Conservation (phyloP, 2,888 invertebrate genomes). For the Sinohyriopsis cumingii region DNA sequence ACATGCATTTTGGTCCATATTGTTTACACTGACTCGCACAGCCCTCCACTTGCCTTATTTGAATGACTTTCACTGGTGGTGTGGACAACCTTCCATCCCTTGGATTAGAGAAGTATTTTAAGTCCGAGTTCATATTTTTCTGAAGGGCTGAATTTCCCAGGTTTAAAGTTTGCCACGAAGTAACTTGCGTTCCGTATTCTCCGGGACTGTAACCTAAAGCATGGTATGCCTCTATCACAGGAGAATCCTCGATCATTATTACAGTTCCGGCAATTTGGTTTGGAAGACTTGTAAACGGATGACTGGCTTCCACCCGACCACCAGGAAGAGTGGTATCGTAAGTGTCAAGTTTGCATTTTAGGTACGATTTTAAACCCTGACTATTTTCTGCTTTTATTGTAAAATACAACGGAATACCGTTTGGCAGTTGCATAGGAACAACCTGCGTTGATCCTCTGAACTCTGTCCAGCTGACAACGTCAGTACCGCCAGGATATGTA, state of each 20-base stretch:
- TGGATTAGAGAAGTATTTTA: slow-evolving; percentile 39
- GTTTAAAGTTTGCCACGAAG: slow-evolving; percentile 31
- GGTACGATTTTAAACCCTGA: slow-evolving; percentile 39
- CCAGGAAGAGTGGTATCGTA: slow-evolving; percentile 56
- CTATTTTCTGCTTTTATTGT: slow-evolving; percentile 54
- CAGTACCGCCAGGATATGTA: slow-evolving; percentile 39
- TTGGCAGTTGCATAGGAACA: slow-evolving; percentile 38
- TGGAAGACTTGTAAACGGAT: slow-evolving; percentile 50
- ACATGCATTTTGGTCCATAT: slow-evolving; percentile 41
- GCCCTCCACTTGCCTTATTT: slow-evolving; percentile 16
- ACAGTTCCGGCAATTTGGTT: slow-evolving; percentile 42
- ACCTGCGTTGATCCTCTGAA: slow-evolving; percentile 41
- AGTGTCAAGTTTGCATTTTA: slow-evolving; percentile 46
- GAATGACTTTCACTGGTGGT: slow-evolving; percentile 23
- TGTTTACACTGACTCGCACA: slow-evolving; percentile 44
- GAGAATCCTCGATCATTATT: slow-evolving; percentile 53
- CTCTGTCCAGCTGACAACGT: slow-evolving; percentile 43
- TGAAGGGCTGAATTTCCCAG: slow-evolving; percentile 27
- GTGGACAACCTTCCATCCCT: slow-evolving; percentile 44
- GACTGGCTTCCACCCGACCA: slow-evolving; percentile 52
- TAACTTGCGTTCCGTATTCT: slow-evolving; percentile 41
- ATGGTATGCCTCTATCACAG: slow-evolving; percentile 27
- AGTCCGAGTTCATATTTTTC: slow-evolving; percentile 10
- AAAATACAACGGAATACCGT: slow-evolving; percentile 51
- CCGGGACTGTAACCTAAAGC: slow-evolving; percentile 50